Evolutionary conservation across 2,888 invertebrate genomes (phyloP).

Genomic region (Sepioteuthis lessoniana): DNA sequence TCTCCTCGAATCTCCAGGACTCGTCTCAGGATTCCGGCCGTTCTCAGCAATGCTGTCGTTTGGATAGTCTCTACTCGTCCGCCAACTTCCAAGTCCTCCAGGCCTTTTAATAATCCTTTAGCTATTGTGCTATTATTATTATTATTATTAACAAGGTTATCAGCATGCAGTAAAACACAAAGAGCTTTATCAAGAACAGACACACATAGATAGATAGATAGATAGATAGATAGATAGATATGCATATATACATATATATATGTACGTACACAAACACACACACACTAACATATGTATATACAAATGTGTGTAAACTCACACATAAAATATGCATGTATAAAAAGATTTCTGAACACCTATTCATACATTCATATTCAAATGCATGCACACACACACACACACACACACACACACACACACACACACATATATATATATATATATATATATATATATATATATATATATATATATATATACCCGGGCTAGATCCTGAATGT

Average conservation of each 20-base stretch:
- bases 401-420: not conserved
- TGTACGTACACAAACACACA: not conserved
- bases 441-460: slow-evolving; percentile 16
- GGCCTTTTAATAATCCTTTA: too few species aligned
- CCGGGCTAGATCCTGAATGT: not conserved
- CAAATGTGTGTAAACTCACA: not conserved
- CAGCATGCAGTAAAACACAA: too few species aligned
- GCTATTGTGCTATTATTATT: too few species aligned
- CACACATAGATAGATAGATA: not conserved
- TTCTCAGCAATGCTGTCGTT: too few species aligned
- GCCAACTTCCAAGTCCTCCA: too few species aligned
- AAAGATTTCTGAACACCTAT: too few species aligned
- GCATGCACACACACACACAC: not conserved
- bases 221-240: not conserved
- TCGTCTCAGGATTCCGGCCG: too few species aligned
- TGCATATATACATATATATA: slow-evolving; percentile 33
- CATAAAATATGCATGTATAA: not conserved
- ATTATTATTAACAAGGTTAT: too few species aligned
- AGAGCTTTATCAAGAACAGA: too few species aligned
- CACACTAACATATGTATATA: not conserved
- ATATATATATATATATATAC: slow-evolving; percentile 33
- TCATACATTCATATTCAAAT: not conserved
- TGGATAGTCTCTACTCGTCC: too few species aligned
- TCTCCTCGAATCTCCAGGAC: too few species aligned
- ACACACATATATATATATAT: not conserved